Evolutionary conservation across 2,888 invertebrate species (phyloP).

Genomic region (Dynastes grantii): DNA sequence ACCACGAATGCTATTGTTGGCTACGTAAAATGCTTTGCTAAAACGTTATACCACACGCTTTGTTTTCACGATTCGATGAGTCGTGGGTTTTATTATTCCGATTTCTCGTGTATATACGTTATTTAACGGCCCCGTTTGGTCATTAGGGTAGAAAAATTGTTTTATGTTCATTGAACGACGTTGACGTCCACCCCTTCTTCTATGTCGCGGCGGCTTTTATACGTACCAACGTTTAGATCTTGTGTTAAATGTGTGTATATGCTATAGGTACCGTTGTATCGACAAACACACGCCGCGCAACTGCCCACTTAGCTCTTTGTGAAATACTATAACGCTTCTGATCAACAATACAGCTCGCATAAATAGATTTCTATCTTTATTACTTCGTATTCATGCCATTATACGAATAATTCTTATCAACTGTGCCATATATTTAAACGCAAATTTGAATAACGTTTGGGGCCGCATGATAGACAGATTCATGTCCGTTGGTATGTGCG

Average conservation of each 20-base stretch:
- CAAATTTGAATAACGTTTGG: conserved; percentile 28
- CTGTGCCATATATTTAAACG: conserved; percentile 49
- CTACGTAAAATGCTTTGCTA: conserved; percentile 11
- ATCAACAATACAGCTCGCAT: conserved; percentile 49
- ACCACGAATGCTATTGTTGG: conserved; percentile 19
- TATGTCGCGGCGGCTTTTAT: conserved; percentile 13
- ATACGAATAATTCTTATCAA: conserved; percentile 54
- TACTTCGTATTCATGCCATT: conserved; percentile 55
- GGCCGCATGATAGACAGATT: not conserved
- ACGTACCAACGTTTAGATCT: conserved; percentile 10
- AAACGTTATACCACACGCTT: conserved; percentile 8
- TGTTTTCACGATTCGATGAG: conserved; percentile 30
- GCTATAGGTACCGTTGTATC: not conserved
- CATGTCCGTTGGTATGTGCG: not conserved
- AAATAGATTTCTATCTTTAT: conserved; percentile 55
- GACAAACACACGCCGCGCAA: conserved; percentile 14
- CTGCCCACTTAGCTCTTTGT: conserved; percentile 40
- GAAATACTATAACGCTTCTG: conserved; percentile 7
- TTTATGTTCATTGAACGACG: conserved; percentile 40
- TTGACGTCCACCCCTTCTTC: conserved; percentile 29
- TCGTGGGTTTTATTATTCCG: conserved; percentile 32
- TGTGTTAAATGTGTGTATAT: not conserved
- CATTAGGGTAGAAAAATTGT: conserved; percentile 46
- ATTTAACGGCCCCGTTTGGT: conserved; percentile 22
- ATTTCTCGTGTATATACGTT: conserved; percentile 37